Evolutionary conservation across 2,888 invertebrate genomes (phyloP).

Genomic region (Euplexia lucipara): DNA sequence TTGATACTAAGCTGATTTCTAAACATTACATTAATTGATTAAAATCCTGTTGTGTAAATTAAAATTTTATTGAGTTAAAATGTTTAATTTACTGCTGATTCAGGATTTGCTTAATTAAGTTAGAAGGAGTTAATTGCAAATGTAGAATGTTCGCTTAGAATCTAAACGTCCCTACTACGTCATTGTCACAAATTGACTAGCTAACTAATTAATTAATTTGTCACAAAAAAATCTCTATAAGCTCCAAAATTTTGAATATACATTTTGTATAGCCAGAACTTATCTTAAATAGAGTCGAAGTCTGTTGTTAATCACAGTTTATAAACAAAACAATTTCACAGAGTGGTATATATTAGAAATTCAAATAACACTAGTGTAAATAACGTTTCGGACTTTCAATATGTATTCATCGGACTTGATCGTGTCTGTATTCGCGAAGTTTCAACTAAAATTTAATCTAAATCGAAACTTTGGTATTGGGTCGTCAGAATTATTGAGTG

Average conservation of each 20-base stretch:
- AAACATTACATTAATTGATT: slow-evolving; percentile 5
- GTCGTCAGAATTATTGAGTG: slow-evolving; percentile 33
- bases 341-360: slow-evolving; percentile 20
- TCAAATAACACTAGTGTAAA: slow-evolving; percentile 33
- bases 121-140: slow-evolving; percentile 8
- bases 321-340: slow-evolving; percentile 27
- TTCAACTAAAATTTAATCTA: slow-evolving; percentile 50
- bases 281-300: slow-evolving; percentile 24
- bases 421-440: slow-evolving; percentile 32
- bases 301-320: slow-evolving; percentile 24
- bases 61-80: slow-evolving; percentile 30
- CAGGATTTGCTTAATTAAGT: slow-evolving; percentile 24
- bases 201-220: slow-evolving; percentile 35
- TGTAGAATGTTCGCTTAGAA: slow-evolving; percentile 14
- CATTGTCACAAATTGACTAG: slow-evolving; percentile 18
- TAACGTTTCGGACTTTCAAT: slow-evolving; percentile 32
- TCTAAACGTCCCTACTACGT: background rate
- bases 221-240: slow-evolving; percentile 15
- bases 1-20: slow-evolving; percentile 38
- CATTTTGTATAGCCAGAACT: slow-evolving; percentile 12
- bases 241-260: slow-evolving; percentile 21
- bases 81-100: slow-evolving; percentile 22
- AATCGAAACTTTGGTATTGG: slow-evolving; percentile 39
- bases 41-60: slow-evolving; percentile 30
- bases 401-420: slow-evolving; percentile 22